phyloP scores from a whole-genome alignment of 2,113 vertebrate species.

The Hippotragus niger region DNA sequence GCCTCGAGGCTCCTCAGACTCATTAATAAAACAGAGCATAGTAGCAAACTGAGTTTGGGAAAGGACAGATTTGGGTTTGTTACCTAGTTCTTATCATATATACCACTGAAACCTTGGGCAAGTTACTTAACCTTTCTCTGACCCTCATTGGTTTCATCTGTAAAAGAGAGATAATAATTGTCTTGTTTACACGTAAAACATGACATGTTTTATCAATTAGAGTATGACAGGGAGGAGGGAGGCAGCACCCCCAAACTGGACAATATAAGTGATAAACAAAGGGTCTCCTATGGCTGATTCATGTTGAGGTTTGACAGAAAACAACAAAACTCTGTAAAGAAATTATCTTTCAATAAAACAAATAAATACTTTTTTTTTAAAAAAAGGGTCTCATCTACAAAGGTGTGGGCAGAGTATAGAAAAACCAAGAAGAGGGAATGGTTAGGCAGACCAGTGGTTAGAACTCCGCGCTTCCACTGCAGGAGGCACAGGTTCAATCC shows the following conservation, averaged over 20 bases:
- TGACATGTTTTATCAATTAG: not conserved
- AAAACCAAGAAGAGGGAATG: not conserved
- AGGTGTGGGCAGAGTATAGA: not conserved
- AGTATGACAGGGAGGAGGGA: not conserved
- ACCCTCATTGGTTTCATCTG: not conserved
- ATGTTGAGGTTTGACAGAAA: not conserved
- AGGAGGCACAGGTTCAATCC: not conserved
- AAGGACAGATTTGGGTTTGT: not conserved
- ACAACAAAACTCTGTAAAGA: not conserved
- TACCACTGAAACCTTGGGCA: not conserved
- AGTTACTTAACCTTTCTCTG: not conserved
- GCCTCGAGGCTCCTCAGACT: not conserved
- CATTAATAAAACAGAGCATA: not conserved
- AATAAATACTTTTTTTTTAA: not conserved
- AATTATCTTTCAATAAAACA: not conserved
- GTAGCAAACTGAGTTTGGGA: not conserved
- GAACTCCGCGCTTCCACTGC: accelerated
- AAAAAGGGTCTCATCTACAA: not conserved
- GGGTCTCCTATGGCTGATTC: not conserved
- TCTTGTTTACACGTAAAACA: not conserved
- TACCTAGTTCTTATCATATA: not conserved
- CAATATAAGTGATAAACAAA: not conserved
- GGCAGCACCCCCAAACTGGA: not conserved
- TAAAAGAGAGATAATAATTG: not conserved
- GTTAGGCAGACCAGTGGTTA: not conserved